Conservation (phyloP, 2,888 invertebrate species). For the Polyommatus icarus region DNA sequence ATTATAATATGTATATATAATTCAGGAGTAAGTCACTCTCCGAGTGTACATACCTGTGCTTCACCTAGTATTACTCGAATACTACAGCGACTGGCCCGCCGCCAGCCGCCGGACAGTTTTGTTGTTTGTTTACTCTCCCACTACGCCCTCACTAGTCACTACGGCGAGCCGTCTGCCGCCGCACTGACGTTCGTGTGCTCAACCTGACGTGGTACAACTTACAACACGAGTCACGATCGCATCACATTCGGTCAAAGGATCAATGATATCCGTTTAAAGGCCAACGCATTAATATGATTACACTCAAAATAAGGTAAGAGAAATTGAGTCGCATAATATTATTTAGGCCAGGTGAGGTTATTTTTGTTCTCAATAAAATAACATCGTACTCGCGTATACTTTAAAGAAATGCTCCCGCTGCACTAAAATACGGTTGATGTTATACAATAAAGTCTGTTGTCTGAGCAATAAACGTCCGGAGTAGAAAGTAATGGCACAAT, state of each 20-base stretch:
- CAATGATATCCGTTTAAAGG: not conserved
- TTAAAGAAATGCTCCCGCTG: not conserved
- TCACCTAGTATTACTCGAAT: not conserved
- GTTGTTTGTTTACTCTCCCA: conserved; percentile 21
- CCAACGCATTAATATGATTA: too few relatives aligned
- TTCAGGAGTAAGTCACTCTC: not conserved
- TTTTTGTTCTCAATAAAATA: not conserved
- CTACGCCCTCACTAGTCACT: not conserved
- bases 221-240: not conserved
- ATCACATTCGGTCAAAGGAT: not conserved
- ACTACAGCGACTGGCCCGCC: not conserved
- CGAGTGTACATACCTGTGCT: not conserved
- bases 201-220: not conserved
- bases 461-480: conserved; percentile 10
- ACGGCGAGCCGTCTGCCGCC: not conserved
- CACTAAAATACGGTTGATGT: not conserved
- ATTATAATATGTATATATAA: not conserved
- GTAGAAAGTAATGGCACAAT: conserved; percentile 2
- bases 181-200: not conserved
- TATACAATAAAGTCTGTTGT: conserved; percentile 17
- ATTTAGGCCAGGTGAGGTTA: too few relatives aligned
- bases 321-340: too few relatives aligned
- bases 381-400: not conserved
- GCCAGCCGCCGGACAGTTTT: not conserved
- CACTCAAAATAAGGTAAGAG: too few relatives aligned